Base-by-base conservation (phyloP, 2,113 vertebrate genomes). In the Acanthochromis polyacanthus region DNA sequence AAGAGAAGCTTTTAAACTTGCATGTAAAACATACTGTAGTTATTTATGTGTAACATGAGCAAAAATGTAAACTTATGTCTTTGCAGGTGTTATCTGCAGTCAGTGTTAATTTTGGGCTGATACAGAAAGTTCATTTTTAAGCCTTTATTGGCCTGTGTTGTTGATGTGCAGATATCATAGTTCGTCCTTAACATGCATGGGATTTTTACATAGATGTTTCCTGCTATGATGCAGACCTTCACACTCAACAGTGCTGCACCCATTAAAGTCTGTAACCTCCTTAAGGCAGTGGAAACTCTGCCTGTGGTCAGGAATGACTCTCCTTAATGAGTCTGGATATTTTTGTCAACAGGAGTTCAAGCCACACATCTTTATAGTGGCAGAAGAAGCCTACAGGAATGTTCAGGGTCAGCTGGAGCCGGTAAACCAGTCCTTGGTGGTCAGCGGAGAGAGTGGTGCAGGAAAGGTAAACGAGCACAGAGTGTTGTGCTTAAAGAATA, bases 361-460 rank as follows among this genome's bases (percentile, higher is more conserved):
- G 74, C 98, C 98, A 50, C 98, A 99, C 78, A 94, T 99, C 83
- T 99, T 98, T 81, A 95, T 95, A 22, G 96, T 98, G 85, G 98
- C 97, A 6, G 98, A 99, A 83, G 95, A 97, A 86, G 97, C 96
- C 25, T 99, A 98, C 92, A 95, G 97, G 81, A 99, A 98, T 1
- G 94, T 99, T 59, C 94, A 94, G 87, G 96, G 95, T 69, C 96
- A 96, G 83, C 90, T 95, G 32, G 95, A 96, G 28, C 97, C 96
- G 0, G 80, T 96, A 43, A 96, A 98, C 93, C 98, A 99, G 80
- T 99, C 97, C 3, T 93, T 99, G 78, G 95, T 99, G 84, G 96
- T 99, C 86, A 99, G 97, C 28, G 98, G 98, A 61, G 98, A 99
- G 93, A 99, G 98, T 19, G 98, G 98, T 70, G 98, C 98, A 73